Conservation (phyloP, 2,888 invertebrate species). For the Brachyptera putata region DNA sequence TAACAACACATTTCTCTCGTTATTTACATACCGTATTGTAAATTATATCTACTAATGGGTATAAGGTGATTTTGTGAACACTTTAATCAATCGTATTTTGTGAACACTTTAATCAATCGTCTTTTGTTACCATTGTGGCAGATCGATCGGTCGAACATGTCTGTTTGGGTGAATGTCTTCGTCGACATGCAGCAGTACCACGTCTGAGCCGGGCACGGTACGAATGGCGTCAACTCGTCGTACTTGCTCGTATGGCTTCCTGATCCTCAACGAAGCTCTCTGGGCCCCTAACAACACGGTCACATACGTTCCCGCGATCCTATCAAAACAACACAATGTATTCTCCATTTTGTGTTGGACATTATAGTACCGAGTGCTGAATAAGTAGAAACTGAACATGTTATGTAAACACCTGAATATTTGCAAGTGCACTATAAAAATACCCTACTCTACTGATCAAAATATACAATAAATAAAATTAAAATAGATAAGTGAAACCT, state of each 20-base stretch:
- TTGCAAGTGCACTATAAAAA: no score
- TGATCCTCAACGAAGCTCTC: conserved; percentile 52
- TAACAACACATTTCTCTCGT: no score
- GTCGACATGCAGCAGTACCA: conserved; percentile 60
- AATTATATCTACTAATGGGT: no score
- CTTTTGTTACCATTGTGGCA: conserved; percentile 28
- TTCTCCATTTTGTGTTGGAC: background rate
- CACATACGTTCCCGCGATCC: conserved; percentile 55
- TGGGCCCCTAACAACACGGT: conserved; percentile 65
- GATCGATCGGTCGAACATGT: conserved; percentile 55
- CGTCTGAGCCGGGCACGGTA: conserved; percentile 54
- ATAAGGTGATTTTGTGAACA: no score
- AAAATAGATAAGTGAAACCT: no score
- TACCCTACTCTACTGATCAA: no score
- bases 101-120: no score
- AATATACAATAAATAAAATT: no score
- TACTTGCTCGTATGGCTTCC: conserved; percentile 68
- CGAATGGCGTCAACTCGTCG: conserved; percentile 56
- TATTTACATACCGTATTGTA: no score
- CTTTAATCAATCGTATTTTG: no score
- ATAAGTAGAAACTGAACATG: no score
- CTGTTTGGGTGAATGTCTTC: conserved; percentile 55
- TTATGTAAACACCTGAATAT: no score
- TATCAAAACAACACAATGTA: conserved; percentile 41
- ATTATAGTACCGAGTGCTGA: background rate